phyloP scores from a whole-genome alignment of 2,888 invertebrate genomes.

The Caenorhabditis sp. region DNA sequence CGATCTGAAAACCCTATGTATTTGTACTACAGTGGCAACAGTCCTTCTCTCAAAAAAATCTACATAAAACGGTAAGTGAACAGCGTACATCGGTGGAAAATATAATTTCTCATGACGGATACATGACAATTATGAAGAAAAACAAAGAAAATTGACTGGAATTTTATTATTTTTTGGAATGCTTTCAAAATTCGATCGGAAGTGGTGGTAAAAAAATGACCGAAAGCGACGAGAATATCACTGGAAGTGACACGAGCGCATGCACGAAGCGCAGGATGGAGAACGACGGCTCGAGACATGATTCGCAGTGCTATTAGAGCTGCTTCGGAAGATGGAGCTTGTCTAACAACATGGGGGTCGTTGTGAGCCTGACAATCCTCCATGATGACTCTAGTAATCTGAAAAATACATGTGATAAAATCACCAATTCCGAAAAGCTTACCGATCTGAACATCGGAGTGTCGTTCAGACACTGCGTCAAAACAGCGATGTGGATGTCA shows the following conservation, averaged over 20 bases:
- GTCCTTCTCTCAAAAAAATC: no score
- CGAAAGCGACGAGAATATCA: slow-evolving; percentile 75
- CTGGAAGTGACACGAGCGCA: slow-evolving; percentile 73
- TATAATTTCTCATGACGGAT: no score
- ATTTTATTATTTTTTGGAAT: no score
- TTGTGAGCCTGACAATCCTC: slow-evolving; percentile 73
- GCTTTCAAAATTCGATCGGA: no score
- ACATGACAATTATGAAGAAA: no score
- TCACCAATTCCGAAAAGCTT: neutral
- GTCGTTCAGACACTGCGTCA: slow-evolving; percentile 79
- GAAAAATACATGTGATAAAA: no score
- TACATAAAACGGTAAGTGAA: no score
- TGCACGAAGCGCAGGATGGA: slow-evolving; percentile 70
- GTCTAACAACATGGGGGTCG: slow-evolving; percentile 52
- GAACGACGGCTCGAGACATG: slow-evolving; percentile 70
- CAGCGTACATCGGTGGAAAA: no score
- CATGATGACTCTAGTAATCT: slow-evolving; percentile 74
- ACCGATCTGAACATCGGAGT: slow-evolving; percentile 74
- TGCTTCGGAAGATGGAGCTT: slow-evolving; percentile 67
- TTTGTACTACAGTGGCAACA: no score
- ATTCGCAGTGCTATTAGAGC: slow-evolving; percentile 67
- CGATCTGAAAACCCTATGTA: no score
- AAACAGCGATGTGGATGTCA: slow-evolving; percentile 68
- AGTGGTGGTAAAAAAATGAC: no score
- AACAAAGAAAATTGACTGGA: no score